These are phyloP conservation scores for Metallyticus violacea DNA, from an alignment of 2,888 invertebrate genomes.

Conservation along the genomic window DNA sequence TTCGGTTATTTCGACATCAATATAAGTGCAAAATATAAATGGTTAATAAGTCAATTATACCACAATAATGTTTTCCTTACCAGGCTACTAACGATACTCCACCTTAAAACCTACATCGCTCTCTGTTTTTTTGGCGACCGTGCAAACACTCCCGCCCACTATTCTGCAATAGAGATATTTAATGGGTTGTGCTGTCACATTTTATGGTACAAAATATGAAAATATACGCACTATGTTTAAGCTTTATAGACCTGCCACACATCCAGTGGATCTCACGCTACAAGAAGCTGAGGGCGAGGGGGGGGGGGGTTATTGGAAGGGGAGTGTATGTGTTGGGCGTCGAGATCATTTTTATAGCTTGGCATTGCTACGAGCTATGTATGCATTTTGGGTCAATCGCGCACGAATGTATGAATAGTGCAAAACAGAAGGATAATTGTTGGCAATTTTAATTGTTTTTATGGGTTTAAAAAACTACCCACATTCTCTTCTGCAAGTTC, in stretches of 20 bases:
- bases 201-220: constrained; percentile 25
- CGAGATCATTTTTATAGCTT: not conserved
- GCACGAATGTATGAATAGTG: not conserved
- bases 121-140: too few relatives aligned
- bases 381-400: not conserved
- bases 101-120: too few relatives aligned
- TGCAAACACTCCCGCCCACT: not conserved
- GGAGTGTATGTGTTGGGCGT: not conserved
- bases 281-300: too few relatives aligned
- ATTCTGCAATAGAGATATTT: not conserved
- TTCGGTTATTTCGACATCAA: too few relatives aligned
- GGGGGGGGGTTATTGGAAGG: not conserved
- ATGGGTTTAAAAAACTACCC: too few relatives aligned
- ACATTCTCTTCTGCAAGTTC: too few relatives aligned
- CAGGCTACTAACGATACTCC: too few relatives aligned
- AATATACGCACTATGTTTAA: constrained; percentile 25
- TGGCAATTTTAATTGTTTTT: not conserved
- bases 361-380: not conserved
- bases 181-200: constrained; percentile 20
- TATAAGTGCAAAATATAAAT: too few relatives aligned
- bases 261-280: not conserved
- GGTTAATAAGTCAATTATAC: too few relatives aligned
- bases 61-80: too few relatives aligned
- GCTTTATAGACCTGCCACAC: not conserved
- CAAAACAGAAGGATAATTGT: not conserved